phyloP scores from a whole-genome alignment of 2,888 invertebrate genomes.

The Drosophila dives region DNA sequence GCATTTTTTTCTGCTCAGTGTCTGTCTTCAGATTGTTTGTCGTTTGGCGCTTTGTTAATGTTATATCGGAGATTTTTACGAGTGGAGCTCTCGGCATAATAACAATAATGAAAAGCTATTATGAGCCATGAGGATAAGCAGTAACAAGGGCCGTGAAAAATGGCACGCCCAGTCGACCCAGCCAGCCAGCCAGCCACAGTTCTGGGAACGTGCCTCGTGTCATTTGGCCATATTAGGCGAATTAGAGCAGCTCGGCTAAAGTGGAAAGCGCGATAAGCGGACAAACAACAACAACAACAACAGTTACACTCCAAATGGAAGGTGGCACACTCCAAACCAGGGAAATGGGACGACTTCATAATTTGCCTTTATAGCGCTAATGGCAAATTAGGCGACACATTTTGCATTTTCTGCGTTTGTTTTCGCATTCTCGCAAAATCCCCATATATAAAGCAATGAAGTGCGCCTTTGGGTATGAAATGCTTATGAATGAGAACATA shows the following conservation, averaged over 20 bases:
- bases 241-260: conserved; percentile 62
- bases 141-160: conserved; percentile 63
- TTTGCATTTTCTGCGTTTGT: conserved; percentile 34
- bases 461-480: background rate
- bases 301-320: conserved; percentile 2
- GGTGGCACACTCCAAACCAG: background rate
- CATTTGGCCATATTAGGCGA: conserved; percentile 79
- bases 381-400: conserved; percentile 78
- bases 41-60: conserved; percentile 79
- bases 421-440: conserved; percentile 44
- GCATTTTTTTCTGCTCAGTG: conserved; percentile 28
- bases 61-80: conserved; percentile 81
- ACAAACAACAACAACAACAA: conserved; percentile 20
- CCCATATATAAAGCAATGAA: background rate
- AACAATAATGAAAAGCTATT: conserved; percentile 84
- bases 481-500: background rate
- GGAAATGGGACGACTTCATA: conserved; percentile 52
- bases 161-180: conserved; percentile 67
- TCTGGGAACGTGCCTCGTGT: conserved; percentile 49
- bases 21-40: conserved; percentile 1
- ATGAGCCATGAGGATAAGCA: conserved; percentile 77
- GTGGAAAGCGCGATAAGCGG: conserved; percentile 53
- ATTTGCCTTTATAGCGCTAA: conserved; percentile 77
- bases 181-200: background rate
- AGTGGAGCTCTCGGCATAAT: conserved; percentile 77